Base-by-base conservation (phyloP, 2,888 invertebrate genomes). In the Lasioglossum villosulum region DNA sequence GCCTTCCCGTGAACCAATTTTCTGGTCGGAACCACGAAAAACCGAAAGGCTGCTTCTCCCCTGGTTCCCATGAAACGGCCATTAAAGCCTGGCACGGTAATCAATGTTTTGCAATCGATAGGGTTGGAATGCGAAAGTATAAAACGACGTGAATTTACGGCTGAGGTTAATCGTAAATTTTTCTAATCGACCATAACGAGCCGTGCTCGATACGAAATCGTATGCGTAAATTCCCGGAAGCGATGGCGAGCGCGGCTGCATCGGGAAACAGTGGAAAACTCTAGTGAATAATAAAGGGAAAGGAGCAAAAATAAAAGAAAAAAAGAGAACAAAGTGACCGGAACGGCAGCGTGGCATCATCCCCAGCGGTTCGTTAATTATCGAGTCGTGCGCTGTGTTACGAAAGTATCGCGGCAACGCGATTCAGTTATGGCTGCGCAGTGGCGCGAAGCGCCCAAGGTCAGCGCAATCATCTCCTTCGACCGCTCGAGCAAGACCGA, bases 391-490 rank as follows among this genome's bases (percentile, higher is more conserved):
- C 73, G 86, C 84, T 78, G 85, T 80, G 70, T 79, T 80, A 86
- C 82, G 88, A 91, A 90, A 89, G 87, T 89, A 88, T 90, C 87
- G 90, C 89, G 81, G 82, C 23, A 88, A 87, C 85, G 87, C 84
- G 87, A 80, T 82, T 90, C 90, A 87, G 86, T 91, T 86, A 87
- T 89, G 84, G 90, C 82, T 86, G 84, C 83, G 89, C 92, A 90
- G 78, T 82, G 88, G 86, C 90, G 91, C 84, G 86, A 90, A 90
- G 83, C 88, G 80, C 79, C 86, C 93, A 92, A 93, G 93, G 93
- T 93, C 92, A 91, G 76, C 82, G 90, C 90, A 91, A 93, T 93
- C 91, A 92, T 93, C 92, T 91, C 88, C 89, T 88, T 91, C 89
- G 88, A 87, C 87, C 89, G 87, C 76, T 91, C 88, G 90, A 89